Evolutionary conservation across 2,797 vertebrate genomes (phyloP), one percentile per base, ranked within the genome.

Genomic region (Adelosebastes latens): DNA sequence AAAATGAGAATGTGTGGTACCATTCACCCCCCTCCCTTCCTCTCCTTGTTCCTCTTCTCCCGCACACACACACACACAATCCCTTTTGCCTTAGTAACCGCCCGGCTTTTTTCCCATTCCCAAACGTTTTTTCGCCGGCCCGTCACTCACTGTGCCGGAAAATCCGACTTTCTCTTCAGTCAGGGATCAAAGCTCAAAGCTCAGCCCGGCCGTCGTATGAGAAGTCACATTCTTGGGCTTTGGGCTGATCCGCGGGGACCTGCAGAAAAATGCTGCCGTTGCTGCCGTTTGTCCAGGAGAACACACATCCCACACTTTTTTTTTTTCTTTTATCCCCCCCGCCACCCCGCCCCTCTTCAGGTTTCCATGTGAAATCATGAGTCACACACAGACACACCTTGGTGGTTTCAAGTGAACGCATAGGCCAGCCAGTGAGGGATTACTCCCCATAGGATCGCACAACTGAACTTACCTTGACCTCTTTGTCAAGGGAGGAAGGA

Each of bases 151-250:
- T 84, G 88, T 87, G 82, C 90, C 72, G 83, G 92, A 92, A 94
- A 93, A 94, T 93, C 91, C 84, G 79, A 90, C 91, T 90, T 90
- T 92, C 88, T 92, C 91, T 90, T 81, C 82, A 91, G 88, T 67
- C 74, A 39, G 76, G 90, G 93, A 94, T 94, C 91, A 93, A 93
- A 92, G 90, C 90, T 81, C 71, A 75, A 36, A 75, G 82, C 82
- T 82, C 65, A 78, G 88, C 80, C 70, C 29, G 9, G 85, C 79
- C 68, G 56, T 46, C 74, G 77, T 85, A 82, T 75, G 82, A 92
- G 86, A 63, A 93, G 87, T 92, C 92, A 81, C 91, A 88, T 92
- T 94, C 87, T 81, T 85, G 64, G 82, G 84, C 85, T 86, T 85
- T 87, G 3, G 52, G 79, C 76, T 88, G 87, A 89, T 88, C 91